Conservation (phyloP, 2,113 vertebrate species). For the Climacteris rufus region DNA sequence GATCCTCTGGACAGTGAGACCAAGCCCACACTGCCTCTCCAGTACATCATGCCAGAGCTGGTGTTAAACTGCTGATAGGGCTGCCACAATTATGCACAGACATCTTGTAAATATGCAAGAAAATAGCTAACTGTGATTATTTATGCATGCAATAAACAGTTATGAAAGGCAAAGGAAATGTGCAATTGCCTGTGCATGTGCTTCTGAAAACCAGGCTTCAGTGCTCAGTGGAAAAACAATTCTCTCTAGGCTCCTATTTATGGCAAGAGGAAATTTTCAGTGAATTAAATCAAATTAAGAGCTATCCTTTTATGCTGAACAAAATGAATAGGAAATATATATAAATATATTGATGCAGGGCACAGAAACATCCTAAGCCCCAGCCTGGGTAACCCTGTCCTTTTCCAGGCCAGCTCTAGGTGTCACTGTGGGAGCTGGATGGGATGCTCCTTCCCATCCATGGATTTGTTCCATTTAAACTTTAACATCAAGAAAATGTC, state of each 20-base stretch:
- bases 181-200: not conserved
- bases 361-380: not conserved
- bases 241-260: conserved; percentile 26
- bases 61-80: not conserved
- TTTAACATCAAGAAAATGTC: conserved; percentile 55
- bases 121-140: conserved; percentile 41
- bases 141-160: conserved; percentile 27
- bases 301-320: not conserved
- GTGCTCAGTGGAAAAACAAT: not conserved
- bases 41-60: not conserved
- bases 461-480: conserved; percentile 51
- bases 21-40: not conserved
- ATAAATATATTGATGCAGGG: not conserved
- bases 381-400: not conserved
- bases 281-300: conserved; percentile 37
- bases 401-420: conserved; percentile 12
- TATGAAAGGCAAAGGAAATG: conserved; percentile 29
- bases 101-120: conserved; percentile 28
- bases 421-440: conserved; percentile 51
- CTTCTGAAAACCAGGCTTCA: not conserved
- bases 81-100: conserved; percentile 5
- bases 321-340: not conserved
- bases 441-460: not conserved
- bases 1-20: not conserved
- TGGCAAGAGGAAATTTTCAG: conserved; percentile 5